Evolutionary conservation across 2,113 vertebrate species (phyloP).

Genomic region (Nettapus auritus): DNA sequence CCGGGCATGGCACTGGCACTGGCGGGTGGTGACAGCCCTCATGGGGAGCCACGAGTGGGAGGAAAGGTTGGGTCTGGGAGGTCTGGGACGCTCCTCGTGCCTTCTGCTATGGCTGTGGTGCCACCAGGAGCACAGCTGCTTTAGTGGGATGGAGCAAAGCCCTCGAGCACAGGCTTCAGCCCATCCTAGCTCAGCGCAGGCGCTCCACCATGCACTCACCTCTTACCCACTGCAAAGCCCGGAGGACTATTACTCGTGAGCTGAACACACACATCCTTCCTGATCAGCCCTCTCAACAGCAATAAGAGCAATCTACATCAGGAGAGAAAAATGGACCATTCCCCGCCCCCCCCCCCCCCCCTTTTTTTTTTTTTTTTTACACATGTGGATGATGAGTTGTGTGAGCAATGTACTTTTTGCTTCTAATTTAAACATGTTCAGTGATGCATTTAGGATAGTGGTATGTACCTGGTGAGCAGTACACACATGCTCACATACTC

Average conservation of each 20-base stretch:
- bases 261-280: neutral
- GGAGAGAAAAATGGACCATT: neutral
- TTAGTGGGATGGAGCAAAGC: neutral
- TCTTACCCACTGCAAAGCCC: neutral
- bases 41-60: neutral
- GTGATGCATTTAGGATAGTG: conserved; percentile 3
- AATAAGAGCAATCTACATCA: neutral
- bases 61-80: neutral
- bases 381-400: neutral
- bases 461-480: neutral
- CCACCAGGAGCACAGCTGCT: neutral
- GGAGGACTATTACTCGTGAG: neutral
- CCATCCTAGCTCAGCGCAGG: neutral
- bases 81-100: neutral
- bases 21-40: neutral
- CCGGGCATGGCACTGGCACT: neutral
- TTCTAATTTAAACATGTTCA: conserved; percentile 15
- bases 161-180: neutral
- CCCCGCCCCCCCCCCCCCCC: neutral
- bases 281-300: neutral
- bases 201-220: rapidly evolving
- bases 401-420: neutral
- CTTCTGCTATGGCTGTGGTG: neutral
- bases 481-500: conserved; percentile 17
- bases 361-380: neutral